These are phyloP conservation scores for Gobio occitaniae DNA, from an alignment of 2,797 vertebrate genomes.

Conservation along the genomic window DNA sequence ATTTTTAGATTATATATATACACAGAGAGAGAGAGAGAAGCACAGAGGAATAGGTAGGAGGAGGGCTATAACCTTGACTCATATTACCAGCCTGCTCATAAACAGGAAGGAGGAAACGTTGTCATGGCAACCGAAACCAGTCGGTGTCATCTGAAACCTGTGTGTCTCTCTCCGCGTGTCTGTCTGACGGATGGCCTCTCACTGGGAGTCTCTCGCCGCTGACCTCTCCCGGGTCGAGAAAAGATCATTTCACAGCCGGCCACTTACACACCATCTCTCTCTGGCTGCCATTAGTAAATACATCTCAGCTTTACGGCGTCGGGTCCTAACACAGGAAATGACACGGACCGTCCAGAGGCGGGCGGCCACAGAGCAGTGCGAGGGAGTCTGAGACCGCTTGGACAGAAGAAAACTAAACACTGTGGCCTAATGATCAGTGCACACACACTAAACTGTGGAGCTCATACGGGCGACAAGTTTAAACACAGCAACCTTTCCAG, in stretches of 20 bases:
- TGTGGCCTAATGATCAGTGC: background rate
- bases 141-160: constrained; percentile 84
- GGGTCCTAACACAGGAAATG: background rate
- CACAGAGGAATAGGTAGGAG: constrained; percentile 53
- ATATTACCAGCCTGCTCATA: constrained; percentile 81
- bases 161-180: constrained; percentile 49
- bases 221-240: constrained; percentile 54
- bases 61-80: constrained; percentile 84
- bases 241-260: constrained; percentile 55
- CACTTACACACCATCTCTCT: background rate
- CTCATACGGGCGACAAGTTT: background rate
- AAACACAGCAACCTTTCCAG: background rate
- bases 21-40: background rate
- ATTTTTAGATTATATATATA: too few species aligned
- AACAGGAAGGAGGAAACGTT: constrained; percentile 87
- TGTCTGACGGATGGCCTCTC: constrained; percentile 68
- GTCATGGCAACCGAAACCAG: constrained; percentile 88
- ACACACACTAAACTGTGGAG: background rate
- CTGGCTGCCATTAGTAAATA: constrained; percentile 41
- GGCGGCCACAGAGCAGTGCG: background rate
- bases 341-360: background rate
- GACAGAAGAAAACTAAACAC: background rate
- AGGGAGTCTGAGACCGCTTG: background rate
- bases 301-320: background rate
- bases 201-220: constrained; percentile 65